These are phyloP conservation scores for Andrena marginata DNA, from an alignment of 2,888 invertebrate genomes.

Conservation along the genomic window DNA sequence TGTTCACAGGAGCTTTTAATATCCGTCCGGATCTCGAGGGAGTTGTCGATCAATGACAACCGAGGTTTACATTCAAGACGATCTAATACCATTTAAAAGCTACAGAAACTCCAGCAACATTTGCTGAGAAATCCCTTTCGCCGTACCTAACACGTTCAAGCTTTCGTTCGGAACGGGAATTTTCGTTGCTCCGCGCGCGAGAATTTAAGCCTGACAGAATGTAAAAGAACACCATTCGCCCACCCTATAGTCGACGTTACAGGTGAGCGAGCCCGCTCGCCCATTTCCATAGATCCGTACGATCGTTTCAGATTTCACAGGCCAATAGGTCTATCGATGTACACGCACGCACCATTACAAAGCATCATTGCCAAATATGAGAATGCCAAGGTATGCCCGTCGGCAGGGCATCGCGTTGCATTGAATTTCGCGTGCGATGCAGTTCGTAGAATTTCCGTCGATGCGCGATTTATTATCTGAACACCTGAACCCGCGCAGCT, in stretches of 20 bases:
- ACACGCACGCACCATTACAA: conserved; percentile 29
- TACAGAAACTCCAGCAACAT: neutral
- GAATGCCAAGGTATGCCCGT: neutral
- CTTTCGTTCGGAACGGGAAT: neutral
- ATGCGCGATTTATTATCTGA: conserved; percentile 12
- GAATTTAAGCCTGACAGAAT: neutral
- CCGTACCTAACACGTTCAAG: neutral
- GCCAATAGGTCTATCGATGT: conserved; percentile 11
- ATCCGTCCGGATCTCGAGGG: neutral
- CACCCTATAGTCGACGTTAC: neutral
- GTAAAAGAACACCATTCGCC: neutral
- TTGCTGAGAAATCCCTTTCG: neutral
- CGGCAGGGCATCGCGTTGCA: neutral
- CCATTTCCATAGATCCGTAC: conserved; percentile 27
- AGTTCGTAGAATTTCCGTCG: conserved; percentile 15
- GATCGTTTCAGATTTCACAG: conserved; percentile 44
- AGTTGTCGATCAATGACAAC: neutral
- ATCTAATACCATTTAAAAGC: neutral
- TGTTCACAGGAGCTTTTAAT: conserved; percentile 20
- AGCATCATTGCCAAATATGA: conserved; percentile 23
- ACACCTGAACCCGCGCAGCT: too few relatives aligned
- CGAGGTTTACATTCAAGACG: neutral
- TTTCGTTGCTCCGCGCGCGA: neutral
- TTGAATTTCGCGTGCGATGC: neutral
- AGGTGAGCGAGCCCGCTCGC: conserved; percentile 9